Conservation (phyloP, 2,797 vertebrate genomes). For the Arnoldichthys spilopterus region DNA sequence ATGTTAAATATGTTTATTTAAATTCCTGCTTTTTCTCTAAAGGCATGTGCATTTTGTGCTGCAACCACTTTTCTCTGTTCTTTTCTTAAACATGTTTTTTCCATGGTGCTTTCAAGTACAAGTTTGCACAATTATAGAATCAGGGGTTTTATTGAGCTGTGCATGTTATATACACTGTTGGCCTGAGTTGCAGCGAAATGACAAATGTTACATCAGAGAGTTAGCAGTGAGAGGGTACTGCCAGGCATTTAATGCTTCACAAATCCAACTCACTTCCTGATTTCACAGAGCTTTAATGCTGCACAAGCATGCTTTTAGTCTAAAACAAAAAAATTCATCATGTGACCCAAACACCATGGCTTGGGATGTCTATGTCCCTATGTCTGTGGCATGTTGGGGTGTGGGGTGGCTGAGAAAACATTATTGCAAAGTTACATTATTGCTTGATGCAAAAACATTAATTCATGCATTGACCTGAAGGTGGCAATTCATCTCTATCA, state of each 20-base stretch:
- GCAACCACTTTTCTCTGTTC: not conserved
- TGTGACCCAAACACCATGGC: not conserved
- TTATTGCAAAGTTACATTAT: not conserved
- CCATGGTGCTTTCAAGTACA: constrained; percentile 10
- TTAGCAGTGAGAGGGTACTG: not conserved
- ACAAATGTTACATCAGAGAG: not conserved
- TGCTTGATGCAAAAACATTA: not conserved
- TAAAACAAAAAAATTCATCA: not conserved
- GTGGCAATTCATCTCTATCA: not conserved
- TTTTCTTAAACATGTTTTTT: not conserved
- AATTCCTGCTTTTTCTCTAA: not conserved
- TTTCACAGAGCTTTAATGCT: constrained; percentile 13
- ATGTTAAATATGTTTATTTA: constrained; percentile 11
- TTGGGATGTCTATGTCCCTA: no score
- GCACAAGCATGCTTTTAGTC: constrained; percentile 14
- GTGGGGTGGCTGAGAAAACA: not conserved
- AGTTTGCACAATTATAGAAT: constrained; percentile 16
- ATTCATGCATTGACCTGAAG: not conserved
- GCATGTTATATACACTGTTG: not conserved
- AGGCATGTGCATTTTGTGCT: constrained; percentile 10
- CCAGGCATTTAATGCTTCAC: not conserved
- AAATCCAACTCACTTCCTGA: constrained; percentile 14
- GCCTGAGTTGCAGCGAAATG: not conserved
- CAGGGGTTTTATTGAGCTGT: not conserved
- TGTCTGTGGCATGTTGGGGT: not conserved